Percentiles rank a stretch among this genome's conserved stretches.
These are phyloP conservation scores for Papilio xuthus DNA, from an alignment of 1,140 invertebrate genomes.

Conservation along the genomic window DNA sequence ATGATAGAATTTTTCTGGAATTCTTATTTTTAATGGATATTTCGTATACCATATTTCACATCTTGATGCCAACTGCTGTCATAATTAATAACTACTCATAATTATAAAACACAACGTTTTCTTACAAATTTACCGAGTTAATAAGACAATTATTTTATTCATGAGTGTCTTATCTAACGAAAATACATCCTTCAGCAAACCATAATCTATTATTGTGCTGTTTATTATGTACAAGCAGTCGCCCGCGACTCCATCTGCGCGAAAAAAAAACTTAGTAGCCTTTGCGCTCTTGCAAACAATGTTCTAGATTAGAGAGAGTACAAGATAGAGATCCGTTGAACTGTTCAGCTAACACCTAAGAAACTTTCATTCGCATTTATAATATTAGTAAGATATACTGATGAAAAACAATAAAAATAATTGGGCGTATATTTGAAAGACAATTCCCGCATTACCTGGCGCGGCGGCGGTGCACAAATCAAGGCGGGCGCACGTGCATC, in stretches of 20 bases:
- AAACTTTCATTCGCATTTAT: no score
- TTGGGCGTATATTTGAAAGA: background rate
- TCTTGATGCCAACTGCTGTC: background rate
- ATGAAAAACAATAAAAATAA: constrained; percentile 4
- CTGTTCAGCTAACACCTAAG: no score
- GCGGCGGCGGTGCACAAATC: constrained; percentile 21
- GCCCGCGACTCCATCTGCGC: no score
- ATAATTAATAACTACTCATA: background rate
- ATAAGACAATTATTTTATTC: no score
- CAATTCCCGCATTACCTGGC: constrained; percentile 42
- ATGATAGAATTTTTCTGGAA: constrained; percentile 15
- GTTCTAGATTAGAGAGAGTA: no score
- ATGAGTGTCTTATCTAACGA: background rate
- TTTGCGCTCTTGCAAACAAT: no score
- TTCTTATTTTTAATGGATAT: background rate
- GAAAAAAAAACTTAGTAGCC: no score
- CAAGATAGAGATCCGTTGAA: no score
- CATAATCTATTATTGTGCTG: background rate
- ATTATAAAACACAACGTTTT: background rate
- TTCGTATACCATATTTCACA: background rate
- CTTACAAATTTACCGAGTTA: no score
- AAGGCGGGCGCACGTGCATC: constrained; percentile 51
- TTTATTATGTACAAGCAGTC: no score
- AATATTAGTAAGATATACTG: no score
- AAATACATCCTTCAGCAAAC: background rate